Conservation (phyloP, 2,888 invertebrate species). For the Troides oblongomaculatus region DNA sequence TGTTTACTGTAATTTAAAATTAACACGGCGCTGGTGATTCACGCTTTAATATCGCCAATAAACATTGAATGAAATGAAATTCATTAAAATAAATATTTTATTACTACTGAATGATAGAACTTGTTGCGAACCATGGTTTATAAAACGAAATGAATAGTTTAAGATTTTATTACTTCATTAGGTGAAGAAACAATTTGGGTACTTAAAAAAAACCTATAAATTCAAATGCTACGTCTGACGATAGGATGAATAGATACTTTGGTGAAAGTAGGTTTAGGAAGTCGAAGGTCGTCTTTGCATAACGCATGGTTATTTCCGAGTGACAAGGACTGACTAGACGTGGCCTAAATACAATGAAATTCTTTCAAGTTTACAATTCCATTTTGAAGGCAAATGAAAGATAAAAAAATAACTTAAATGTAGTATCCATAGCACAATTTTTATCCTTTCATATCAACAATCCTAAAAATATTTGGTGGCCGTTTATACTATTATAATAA, state of each 20-base stretch:
- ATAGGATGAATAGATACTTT: not conserved
- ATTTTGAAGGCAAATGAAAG: too few relatives aligned
- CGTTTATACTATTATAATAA: too few relatives aligned
- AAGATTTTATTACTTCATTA: not conserved
- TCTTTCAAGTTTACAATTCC: not conserved
- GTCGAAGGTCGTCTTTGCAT: constrained; percentile 26
- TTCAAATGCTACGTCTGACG: constrained; percentile 6
- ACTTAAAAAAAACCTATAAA: constrained; percentile 1
- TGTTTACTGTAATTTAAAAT: constrained; percentile 15
- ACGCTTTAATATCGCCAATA: constrained; percentile 6
- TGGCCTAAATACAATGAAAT: constrained; percentile 4
- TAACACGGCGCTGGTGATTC: constrained; percentile 6
- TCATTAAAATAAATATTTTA: not conserved
- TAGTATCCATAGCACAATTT: too few relatives aligned
- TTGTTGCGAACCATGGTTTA: not conserved
- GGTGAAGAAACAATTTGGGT: not conserved
- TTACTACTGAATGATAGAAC: constrained; percentile 1
- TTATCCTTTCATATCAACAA: too few relatives aligned
- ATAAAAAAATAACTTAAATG: too few relatives aligned
- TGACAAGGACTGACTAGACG: constrained; percentile 4
- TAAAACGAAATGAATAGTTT: not conserved
- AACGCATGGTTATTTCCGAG: constrained; percentile 4
- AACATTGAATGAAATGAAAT: not conserved
- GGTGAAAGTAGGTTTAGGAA: constrained; percentile 12
- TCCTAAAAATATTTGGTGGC: too few relatives aligned